Base-by-base conservation (phyloP, 1,140 invertebrate genomes). In the Formica selysi region DNA sequence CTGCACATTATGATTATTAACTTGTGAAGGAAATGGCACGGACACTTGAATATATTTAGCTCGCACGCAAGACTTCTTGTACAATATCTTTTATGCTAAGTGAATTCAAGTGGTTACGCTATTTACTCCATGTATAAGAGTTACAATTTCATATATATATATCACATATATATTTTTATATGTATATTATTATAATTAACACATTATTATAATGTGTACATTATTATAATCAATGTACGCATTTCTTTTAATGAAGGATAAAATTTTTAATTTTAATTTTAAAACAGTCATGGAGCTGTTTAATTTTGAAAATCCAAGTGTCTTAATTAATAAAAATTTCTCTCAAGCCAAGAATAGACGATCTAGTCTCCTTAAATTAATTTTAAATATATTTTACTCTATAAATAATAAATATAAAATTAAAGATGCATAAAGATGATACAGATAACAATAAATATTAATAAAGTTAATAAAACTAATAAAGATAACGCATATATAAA, bases 11-110 rank as follows among this genome's bases (percentile, higher is more conserved):
- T 19, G 13, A 65, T 78, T 78, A 51, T 48, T 62, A 36, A 79
- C 16, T 51, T 16, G 44, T n/a, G 41, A 79, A 48, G 76, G 19
- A 78, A 78, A 65, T 64, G 19, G 26, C 57, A 64, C n/a, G n/a
- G n/a, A 36, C 38, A n/a, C n/a, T 68, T 54, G 76, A 54, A 38
- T 80, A 80, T 80, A 57, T 80, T 80, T 79, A 68, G 44, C 62
- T 67, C 44, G 26, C 44, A 67, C 44, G n/a, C 76, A 22, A 68
- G 13, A 79, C 38, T 26, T 36, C 32, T 44, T 51, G 29, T 36
- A 61, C 29, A 64, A 36, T 32, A 16, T 59, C 4, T 29, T 62
- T 7, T 29, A 8, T 19, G 16, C 16, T 61, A 51, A 29, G 29
- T 62, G 22, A 44, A 41, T 62, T 64, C 59, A 44, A 76, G 19